Percentiles rank a stretch among this genome's conserved stretches.
Conservation (phyloP, 1,140 invertebrate genomes). For the Zaprionus capensis region DNA sequence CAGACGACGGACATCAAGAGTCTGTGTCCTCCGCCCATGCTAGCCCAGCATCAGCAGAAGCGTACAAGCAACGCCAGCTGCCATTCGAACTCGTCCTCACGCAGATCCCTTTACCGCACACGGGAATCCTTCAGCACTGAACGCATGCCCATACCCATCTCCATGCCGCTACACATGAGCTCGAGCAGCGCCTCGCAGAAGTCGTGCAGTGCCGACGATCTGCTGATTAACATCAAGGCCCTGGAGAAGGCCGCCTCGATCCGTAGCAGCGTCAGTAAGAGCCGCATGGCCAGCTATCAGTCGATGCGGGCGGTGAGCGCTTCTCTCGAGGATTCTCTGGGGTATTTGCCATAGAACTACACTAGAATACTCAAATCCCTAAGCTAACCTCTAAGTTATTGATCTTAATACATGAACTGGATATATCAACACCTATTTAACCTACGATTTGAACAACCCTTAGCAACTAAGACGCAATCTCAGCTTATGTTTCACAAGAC, state of each 20-base stretch:
- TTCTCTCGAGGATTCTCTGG: conserved; percentile 84
- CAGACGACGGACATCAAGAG: conserved; percentile 84
- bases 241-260: conserved; percentile 72
- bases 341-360: conserved; percentile 83
- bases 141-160: conserved; percentile 36
- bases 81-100: conserved; percentile 57
- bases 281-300: conserved; percentile 76
- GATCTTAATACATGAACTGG: neutral
- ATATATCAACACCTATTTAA: neutral
- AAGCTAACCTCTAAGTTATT: conserved; percentile 33
- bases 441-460: conserved; percentile 11
- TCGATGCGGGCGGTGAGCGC: conserved; percentile 80
- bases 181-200: conserved; percentile 52
- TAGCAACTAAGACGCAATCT: conserved; percentile 11
- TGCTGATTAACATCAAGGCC: conserved; percentile 75
- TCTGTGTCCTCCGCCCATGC: conserved; percentile 53
- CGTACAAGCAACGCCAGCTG: conserved; percentile 52
- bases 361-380: conserved; percentile 43
- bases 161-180: conserved; percentile 26
- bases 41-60: conserved; percentile 28
- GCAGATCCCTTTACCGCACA: conserved; percentile 56
- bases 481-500: conserved; percentile 80
- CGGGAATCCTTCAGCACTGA: conserved; percentile 75
- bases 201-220: conserved; percentile 71
- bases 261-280: conserved; percentile 61